Percentiles rank a stretch among this genome's conserved stretches.
phyloP scores from a whole-genome alignment of 2,797 vertebrate genomes.

The Delichon dasypus region DNA sequence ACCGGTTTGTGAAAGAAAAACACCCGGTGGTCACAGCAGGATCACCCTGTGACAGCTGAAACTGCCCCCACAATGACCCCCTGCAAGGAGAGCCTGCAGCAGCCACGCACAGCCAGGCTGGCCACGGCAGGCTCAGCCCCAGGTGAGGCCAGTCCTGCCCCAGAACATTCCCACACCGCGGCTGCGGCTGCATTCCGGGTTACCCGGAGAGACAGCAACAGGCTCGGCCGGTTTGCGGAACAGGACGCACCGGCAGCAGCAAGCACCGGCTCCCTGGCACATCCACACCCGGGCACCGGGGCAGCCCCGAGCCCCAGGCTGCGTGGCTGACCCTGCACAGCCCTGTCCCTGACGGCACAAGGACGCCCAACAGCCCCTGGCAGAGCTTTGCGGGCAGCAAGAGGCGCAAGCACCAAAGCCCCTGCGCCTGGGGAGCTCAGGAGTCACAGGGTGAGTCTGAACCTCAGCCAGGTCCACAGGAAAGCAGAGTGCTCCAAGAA shows the following conservation, averaged over 20 bases:
- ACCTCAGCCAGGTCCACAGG: too few relatives aligned
- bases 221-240: background rate
- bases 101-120: background rate
- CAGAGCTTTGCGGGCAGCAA: background rate
- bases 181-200: background rate
- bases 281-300: background rate
- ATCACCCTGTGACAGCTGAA: background rate
- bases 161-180: background rate
- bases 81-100: background rate
- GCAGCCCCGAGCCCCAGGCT: background rate
- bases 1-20: background rate
- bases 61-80: background rate
- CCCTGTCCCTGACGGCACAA: too few relatives aligned
- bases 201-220: background rate
- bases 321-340: fast-evolving
- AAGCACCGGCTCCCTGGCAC: background rate
- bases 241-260: background rate
- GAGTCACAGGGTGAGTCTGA: background rate
- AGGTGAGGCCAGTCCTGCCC: background rate
- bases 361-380: background rate
- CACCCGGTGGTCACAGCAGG: background rate
- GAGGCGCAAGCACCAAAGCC: fast-evolving
- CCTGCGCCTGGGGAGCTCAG: background rate
- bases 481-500: background rate
- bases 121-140: fast-evolving